Base-by-base conservation (phyloP, 2,888 invertebrate genomes). In the Drosophila quinaria region DNA sequence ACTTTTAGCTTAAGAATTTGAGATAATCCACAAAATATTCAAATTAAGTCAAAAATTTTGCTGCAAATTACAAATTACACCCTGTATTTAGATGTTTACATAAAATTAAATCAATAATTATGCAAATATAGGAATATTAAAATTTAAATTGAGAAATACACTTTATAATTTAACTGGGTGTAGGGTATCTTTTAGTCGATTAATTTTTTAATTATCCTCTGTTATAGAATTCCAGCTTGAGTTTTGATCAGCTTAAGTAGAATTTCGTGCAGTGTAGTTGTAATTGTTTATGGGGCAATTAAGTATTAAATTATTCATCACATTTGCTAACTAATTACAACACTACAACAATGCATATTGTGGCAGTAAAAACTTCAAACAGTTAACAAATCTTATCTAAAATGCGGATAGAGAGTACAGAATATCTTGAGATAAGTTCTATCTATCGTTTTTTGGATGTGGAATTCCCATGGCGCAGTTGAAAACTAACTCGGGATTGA, bases 251-350 rank as follows among this genome's bases (percentile, higher is more conserved):
- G 17, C 4, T 35, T 1, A 22, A 13, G 41, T 4, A 2, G 0
- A 10, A 15, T 68, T 79, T 80, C 55, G 56, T 39, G 37, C 42
- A 62, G 71, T 85, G 82, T 44, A 41, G 6, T n/a, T 47, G 67
- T 59, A 80, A 61, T 78, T 75, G 75, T 68, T 78, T 81, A 69
- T 74, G 56, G 60, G 70, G 1, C 81, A 87, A 87, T 90, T 90
- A 87, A 54, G 67, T 74, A 61, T 67, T 88, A 60, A 76, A 80
- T 82, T 76, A 88, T 90, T 81, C 72, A 90, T 64, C 59, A 33
- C 41, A 66, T 77, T 72, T 69, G 78, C 49, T n/a, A 60, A 60
- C 82, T 90, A 90, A 90, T 88, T 84, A 76, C 74, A 63, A 76
- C 70, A 61, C 33, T 37, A 56, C 41, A 55, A 39, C 59, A 55